phyloP scores from a whole-genome alignment of 2,797 vertebrate genomes.

The Gadopsis marmoratus region DNA sequence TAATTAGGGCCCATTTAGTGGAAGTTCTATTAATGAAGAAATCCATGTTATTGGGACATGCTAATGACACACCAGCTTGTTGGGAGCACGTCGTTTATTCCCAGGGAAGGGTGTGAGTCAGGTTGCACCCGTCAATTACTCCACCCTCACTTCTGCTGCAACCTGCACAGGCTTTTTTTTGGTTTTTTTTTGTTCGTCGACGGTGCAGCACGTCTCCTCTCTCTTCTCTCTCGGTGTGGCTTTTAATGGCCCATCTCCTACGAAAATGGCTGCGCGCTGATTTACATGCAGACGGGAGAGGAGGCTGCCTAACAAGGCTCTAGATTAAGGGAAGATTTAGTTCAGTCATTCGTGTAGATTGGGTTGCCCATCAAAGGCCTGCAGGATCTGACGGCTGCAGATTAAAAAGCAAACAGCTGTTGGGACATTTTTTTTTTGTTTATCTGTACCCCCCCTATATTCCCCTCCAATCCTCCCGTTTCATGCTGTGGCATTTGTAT shows the following conservation, averaged over 20 bases:
- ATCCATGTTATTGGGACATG: constrained; percentile 89
- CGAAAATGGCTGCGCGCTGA: constrained; percentile 88
- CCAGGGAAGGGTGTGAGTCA: constrained; percentile 62
- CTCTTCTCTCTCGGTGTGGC: constrained; percentile 6
- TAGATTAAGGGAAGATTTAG: constrained; percentile 94
- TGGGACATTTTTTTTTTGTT: constrained; percentile 83
- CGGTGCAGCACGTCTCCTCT: constrained; percentile 49
- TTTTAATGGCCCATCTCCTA: constrained; percentile 88
- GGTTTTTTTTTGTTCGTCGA: constrained; percentile 70
- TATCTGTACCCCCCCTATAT: constrained; percentile 42
- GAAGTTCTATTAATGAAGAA: constrained; percentile 88
- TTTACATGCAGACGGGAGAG: constrained; percentile 90
- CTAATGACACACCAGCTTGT: constrained; percentile 81
- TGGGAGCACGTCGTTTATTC: constrained; percentile 82
- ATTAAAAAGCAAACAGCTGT: constrained; percentile 93
- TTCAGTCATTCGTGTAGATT: constrained; percentile 92
- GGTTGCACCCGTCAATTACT: constrained; percentile 77
- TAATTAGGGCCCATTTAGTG: constrained; percentile 88
- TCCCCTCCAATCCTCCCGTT: constrained; percentile 10
- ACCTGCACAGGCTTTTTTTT: constrained; percentile 38
- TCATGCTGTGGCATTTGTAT: neutral
- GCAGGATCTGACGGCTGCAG: constrained; percentile 90
- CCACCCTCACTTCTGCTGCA: constrained; percentile 64
- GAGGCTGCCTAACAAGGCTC: constrained; percentile 89
- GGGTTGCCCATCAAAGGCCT: constrained; percentile 89